A percentile compares a stretch with the other conserved stretches of the same genome.
Conservation (phyloP, 2,797 vertebrate species). For the Danio albolineatus region DNA sequence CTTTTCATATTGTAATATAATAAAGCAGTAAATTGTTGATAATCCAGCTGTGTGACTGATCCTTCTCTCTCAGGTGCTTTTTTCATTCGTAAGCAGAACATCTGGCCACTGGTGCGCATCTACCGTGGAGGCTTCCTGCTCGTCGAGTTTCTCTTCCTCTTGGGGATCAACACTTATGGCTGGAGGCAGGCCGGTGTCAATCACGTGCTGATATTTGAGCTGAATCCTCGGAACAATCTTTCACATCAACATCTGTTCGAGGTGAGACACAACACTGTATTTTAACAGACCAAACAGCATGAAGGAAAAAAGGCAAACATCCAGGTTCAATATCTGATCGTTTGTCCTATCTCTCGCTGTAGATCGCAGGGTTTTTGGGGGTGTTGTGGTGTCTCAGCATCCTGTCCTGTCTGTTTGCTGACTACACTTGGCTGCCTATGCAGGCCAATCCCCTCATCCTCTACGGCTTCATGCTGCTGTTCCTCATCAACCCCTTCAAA, state of each 20-base stretch:
- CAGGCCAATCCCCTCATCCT: conserved; percentile 94
- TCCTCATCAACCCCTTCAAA: conserved; percentile 97
- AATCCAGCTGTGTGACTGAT: not conserved
- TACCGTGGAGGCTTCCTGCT: conserved; percentile 98
- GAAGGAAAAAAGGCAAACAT: not conserved
- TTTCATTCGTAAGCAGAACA: conserved; percentile 49
- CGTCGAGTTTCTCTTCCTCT: conserved; percentile 97
- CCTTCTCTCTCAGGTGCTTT: conserved; percentile 44
- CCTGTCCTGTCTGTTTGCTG: conserved; percentile 91
- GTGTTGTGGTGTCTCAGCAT: conserved; percentile 97
- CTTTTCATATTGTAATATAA: not conserved
- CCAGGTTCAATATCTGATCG: not conserved
- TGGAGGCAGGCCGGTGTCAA: conserved; percentile 99
- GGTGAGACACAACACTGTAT: conserved; percentile 74
- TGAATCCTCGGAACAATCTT: conserved; percentile 97
- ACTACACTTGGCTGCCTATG: conserved; percentile 86
- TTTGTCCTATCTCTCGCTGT: conserved; percentile 52
- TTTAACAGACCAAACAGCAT: not conserved
- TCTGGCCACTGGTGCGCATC: conserved; percentile 93
- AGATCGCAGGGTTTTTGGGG: conserved; percentile 97
- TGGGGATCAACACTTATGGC: conserved; percentile 99
- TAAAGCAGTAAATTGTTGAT: not conserved
- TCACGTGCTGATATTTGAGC: conserved; percentile 98
- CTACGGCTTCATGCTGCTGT: conserved; percentile 95
- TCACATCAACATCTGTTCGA: conserved; percentile 99